phyloP scores from a whole-genome alignment of 2,888 invertebrate genomes.

The Pristionchus exspectatus region DNA sequence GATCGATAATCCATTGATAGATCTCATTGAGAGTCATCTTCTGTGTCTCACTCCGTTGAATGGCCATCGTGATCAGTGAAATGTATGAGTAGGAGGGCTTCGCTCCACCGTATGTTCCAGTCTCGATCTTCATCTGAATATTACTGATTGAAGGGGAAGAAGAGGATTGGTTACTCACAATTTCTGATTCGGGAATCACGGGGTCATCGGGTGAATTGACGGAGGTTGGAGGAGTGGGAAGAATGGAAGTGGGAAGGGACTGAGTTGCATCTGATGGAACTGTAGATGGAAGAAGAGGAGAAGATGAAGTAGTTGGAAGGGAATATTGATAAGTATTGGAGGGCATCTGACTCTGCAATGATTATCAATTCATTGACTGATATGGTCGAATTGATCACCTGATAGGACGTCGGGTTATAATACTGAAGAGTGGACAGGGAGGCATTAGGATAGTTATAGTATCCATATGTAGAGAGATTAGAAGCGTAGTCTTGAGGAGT shows the following conservation, averaged over 20 bases:
- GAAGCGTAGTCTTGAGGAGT: constrained; percentile 5
- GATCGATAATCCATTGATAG: constrained; percentile 99
- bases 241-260: not conserved
- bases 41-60: constrained; percentile 88
- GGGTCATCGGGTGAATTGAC: not conserved
- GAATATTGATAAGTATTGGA: constrained; percentile 36
- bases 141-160: constrained; percentile 2
- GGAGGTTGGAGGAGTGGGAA: not conserved
- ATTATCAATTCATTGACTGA: not conserved
- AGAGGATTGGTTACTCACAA: not conserved
- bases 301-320: not conserved
- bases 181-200: not conserved
- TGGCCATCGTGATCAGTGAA: constrained; percentile 98
- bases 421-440: not conserved
- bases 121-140: constrained; percentile 67
- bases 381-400: constrained; percentile 3
- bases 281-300: not conserved
- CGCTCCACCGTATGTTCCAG: constrained; percentile 86
- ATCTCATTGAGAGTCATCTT: constrained; percentile 98
- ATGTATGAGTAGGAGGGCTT: constrained; percentile 99
- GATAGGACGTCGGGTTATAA: not conserved
- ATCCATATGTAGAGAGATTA: not conserved
- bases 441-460: constrained; percentile 14
- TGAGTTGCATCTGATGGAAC: not conserved
- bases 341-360: constrained; percentile 39